These are phyloP conservation scores for Lymantria dispar DNA, from an alignment of 2,888 invertebrate species.

Conservation along the genomic window DNA sequence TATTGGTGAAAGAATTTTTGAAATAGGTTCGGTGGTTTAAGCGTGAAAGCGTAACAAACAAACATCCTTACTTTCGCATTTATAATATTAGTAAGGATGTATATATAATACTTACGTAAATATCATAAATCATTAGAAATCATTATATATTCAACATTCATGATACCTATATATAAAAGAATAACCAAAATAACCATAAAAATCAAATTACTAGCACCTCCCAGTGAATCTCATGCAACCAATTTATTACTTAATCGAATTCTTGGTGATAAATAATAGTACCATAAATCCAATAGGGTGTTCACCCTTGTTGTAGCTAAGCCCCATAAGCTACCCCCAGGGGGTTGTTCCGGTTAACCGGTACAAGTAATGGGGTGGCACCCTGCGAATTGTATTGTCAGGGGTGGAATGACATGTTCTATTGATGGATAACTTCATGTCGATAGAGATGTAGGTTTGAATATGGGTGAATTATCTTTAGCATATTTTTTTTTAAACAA, in stretches of 20 bases:
- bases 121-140: no score
- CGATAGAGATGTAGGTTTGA: no score
- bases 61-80: no score
- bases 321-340: slow-evolving; percentile 28
- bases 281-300: slow-evolving; percentile 16
- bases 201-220: not conserved
- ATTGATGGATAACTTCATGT: slow-evolving; percentile 2
- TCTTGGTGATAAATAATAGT: slow-evolving; percentile 28
- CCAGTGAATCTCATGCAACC: slow-evolving; percentile 6
- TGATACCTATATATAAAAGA: no score
- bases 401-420: slow-evolving; percentile 6
- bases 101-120: no score
- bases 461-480: no score
- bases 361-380: slow-evolving; percentile 28
- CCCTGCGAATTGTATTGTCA: slow-evolving; percentile 14
- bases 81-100: no score
- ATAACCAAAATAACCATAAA: slow-evolving; percentile 1
- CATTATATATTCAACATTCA: no score
- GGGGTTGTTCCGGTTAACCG: slow-evolving; percentile 36
- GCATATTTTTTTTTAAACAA: no score
- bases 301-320: slow-evolving; percentile 22
- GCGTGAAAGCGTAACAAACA: no score
- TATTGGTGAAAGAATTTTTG: no score
- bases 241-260: slow-evolving; percentile 34
- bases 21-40: no score